phyloP scores from a whole-genome alignment of 2,888 invertebrate genomes.

The Limnephilus marmoratus region DNA sequence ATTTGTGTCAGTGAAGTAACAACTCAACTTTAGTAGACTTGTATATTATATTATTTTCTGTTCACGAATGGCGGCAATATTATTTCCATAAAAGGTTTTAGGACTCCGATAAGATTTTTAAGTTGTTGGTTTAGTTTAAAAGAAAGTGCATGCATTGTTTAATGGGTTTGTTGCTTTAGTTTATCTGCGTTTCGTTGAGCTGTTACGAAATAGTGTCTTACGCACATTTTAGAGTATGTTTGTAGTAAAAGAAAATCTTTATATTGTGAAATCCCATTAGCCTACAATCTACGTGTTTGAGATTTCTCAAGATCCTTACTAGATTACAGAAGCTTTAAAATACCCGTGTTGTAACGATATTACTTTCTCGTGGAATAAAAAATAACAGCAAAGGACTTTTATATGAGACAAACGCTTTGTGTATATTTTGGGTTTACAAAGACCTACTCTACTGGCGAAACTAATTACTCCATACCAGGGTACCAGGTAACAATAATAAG shows the following conservation, averaged over 20 bases:
- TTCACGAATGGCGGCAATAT: not conserved
- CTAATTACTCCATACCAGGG: too few species aligned
- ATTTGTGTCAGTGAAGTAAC: constrained; percentile 16
- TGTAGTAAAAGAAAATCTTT: not conserved
- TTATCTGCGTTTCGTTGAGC: not conserved
- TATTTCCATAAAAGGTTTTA: constrained; percentile 10
- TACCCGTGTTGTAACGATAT: too few species aligned
- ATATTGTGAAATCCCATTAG: not conserved
- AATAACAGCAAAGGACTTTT: too few species aligned
- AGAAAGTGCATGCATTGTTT: not conserved
- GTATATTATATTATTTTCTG: not conserved
- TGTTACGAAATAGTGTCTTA: not conserved
- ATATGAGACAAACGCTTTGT: too few species aligned
- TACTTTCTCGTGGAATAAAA: too few species aligned
- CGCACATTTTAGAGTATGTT: not conserved
- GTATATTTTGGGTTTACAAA: too few species aligned
- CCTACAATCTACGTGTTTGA: too few species aligned
- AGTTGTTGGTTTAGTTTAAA: not conserved
- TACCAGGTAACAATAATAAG: too few species aligned
- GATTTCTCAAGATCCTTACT: too few species aligned
- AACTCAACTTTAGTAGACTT: not conserved
- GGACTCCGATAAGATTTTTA: not conserved
- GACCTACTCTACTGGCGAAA: too few species aligned
- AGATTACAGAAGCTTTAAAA: too few species aligned
- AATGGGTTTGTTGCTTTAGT: not conserved